A percentile compares a stretch with the other conserved stretches of the same genome.
Conservation (phyloP, 2,888 invertebrate genomes). For the Drosophila multiciliata region DNA sequence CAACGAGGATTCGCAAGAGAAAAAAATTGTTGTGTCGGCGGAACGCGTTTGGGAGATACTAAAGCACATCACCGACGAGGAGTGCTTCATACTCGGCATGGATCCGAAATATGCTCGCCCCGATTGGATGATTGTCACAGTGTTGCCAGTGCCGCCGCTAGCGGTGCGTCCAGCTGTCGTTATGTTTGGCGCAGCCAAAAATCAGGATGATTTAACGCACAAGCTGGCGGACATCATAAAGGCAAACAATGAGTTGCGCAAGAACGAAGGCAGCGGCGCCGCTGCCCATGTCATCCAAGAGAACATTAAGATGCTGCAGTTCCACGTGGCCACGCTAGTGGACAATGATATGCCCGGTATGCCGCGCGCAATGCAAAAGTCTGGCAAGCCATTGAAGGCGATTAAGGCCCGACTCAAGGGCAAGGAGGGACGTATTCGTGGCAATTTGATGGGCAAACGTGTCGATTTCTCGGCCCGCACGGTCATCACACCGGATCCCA, state of each 20-base stretch:
- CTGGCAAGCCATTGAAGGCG: slow-evolving; percentile 98
- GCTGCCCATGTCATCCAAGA: slow-evolving; percentile 98
- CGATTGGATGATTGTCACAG: slow-evolving; percentile 99
- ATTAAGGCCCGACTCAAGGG: slow-evolving; percentile 98
- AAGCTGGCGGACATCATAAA: slow-evolving; percentile 99
- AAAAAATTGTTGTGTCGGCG: slow-evolving; percentile 96
- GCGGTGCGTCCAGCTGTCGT: slow-evolving; percentile 99
- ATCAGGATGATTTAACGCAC: slow-evolving; percentile 99
- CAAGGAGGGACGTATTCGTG: slow-evolving; percentile 99
- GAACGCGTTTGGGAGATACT: slow-evolving; percentile 99
- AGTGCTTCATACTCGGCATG: slow-evolving; percentile 97
- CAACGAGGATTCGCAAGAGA: slow-evolving; percentile 99
- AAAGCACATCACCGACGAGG: slow-evolving; percentile 98
- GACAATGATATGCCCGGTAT: slow-evolving; percentile 99
- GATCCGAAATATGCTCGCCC: slow-evolving; percentile 98
- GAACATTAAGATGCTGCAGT: slow-evolving; percentile 98
- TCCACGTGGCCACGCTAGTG: slow-evolving; percentile 98
- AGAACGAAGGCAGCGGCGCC: slow-evolving; percentile 98
- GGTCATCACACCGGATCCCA: slow-evolving; percentile 98
- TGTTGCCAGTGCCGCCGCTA: slow-evolving; percentile 98
- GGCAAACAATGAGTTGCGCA: slow-evolving; percentile 96
- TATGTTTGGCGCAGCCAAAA: slow-evolving; percentile 98
- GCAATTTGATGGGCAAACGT: slow-evolving; percentile 99
- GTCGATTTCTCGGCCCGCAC: slow-evolving; percentile 99
- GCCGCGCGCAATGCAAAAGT: slow-evolving; percentile 99